Evolutionary conservation across 2,888 invertebrate species (phyloP), one percentile per base, ranked within the genome.

Genomic region (Cephus spinipes): DNA sequence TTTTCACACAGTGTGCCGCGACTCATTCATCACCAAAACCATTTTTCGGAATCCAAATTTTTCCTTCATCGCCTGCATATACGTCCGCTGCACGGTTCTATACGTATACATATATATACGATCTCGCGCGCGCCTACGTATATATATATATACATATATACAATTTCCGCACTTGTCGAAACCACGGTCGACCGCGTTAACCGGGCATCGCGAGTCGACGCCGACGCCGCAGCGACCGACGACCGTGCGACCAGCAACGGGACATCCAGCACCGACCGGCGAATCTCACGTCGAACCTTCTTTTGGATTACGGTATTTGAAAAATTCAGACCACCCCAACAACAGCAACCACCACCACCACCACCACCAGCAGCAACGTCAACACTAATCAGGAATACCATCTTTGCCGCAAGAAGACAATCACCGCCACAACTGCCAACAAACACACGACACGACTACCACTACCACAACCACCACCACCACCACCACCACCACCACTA

Each of bases 1-100:
- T 81, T 82, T 80, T 80, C 79, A 80, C 79, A 79, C 79, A 78
- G 80, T 79, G 79, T 79, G 75, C 76, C 78, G 76, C 79, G 35
- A 76, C 76, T 79, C 79, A 76, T 79, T 76, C 76, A 79, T 76
- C 69, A 68, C 69, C 76, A 76, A 78, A 76, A 76, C 73, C 75
- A 78, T 71, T 78, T 55, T 55, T 78, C 78, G 78, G 78, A 74
- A 78, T 78, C 75, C 78, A 78, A 78, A 78, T 75, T 78, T 75
- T 69, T 69, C 73, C 76, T 74, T 69, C 74, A 77, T 77, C 31
- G 32, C 71, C 71, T 31, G 31, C 33, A 32, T 71, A 32, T 15
- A 71, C 15, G 15, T 71, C 33, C 71, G 23, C 71, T 74, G 55
- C 69, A 69, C 69, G 35, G n/a, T 35, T 40, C 36, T 30, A 15